Evolutionary conservation across 2,797 vertebrate genomes (phyloP), one percentile per base, ranked within the genome.

Genomic region (Crocodylus rhombifer): DNA sequence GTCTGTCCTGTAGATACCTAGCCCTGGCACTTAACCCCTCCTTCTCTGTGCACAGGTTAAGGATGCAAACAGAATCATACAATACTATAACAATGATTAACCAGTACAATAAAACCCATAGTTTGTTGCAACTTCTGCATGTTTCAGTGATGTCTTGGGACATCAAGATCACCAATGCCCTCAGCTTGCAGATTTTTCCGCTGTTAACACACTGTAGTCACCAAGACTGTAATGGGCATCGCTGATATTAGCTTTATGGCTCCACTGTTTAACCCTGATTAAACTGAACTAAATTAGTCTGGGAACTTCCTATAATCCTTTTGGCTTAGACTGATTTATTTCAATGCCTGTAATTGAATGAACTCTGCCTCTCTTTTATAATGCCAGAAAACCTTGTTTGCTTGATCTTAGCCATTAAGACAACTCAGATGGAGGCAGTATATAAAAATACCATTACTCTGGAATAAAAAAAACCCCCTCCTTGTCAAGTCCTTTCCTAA

Each of bases 171-270:
- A 4, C 25, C 26, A 42, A 14, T 0, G 1, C 3, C 20, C 0
- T 13, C 83, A 10, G 2, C 5, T 5, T 7, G 0, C 6, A 79
- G 30, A 33, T 57, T 23, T 21, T 74, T 60, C 78, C 80, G 11
- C 21, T 6, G 4, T 26, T 1, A 28, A 3, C 51, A 25, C 60
- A 64, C 12, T 0, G 0, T 11, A 28, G 13, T 1, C 1, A 3
- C 14, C 56, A 12, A 33, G 18, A 33, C 13, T 17, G 23, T 26
- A 58, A 51, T n/a, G 55, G 28, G 28, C 30, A 10, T 13, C 20
- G 11, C 91, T 63, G 61, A 63, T 3, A 0, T n/a, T 2, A 5
- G 25, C 5, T 15, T 26, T 1, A 28, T 26, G 8, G 33, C 63
- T 69, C 57, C 25, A 1, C 14, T 26, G 23, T 21, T 20, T 67